Percentiles rank a stretch among this genome's conserved stretches.
phyloP scores from a whole-genome alignment of 2,797 vertebrate genomes.

The Anableps anableps region DNA sequence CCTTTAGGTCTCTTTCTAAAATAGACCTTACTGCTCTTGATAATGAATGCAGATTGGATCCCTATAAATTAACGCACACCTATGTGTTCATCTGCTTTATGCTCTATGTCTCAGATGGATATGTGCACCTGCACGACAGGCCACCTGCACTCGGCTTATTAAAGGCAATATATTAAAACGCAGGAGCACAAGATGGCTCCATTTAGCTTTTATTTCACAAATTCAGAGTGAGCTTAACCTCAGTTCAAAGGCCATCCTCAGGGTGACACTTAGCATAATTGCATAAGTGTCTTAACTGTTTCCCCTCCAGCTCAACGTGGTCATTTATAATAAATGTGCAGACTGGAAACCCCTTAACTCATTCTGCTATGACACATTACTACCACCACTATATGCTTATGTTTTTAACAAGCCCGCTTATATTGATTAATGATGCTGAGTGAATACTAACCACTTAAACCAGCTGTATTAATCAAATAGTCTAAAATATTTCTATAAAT shows the following conservation, averaged over 20 bases:
- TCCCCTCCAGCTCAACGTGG: conserved; percentile 79
- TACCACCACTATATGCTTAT: conserved; percentile 77
- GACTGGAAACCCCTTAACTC: conserved; percentile 75
- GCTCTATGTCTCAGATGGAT: conserved; percentile 80
- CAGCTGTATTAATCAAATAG: conserved; percentile 77
- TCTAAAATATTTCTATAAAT: conserved; percentile 79
- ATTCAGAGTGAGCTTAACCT: conserved; percentile 84
- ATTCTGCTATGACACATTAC: conserved; percentile 77
- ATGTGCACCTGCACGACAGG: conserved; percentile 73
- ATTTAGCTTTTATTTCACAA: conserved; percentile 86
- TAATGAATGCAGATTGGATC: conserved; percentile 80
- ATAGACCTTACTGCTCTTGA: conserved; percentile 61
- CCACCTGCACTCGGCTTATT: conserved; percentile 82
- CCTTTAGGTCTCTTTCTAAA: conserved; percentile 62
- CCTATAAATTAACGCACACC: conserved; percentile 69
- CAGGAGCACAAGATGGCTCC: conserved; percentile 75
- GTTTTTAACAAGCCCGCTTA: conserved; percentile 81
- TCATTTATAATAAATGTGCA: conserved; percentile 82
- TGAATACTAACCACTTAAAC: conserved; percentile 78
- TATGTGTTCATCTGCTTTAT: conserved; percentile 79
- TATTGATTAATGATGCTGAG: conserved; percentile 82
- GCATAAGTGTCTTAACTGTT: conserved; percentile 86
- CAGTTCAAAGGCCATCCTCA: conserved; percentile 80
- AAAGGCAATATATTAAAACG: conserved; percentile 85
- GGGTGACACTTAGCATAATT: conserved; percentile 89